These are phyloP conservation scores for Elgaria multicarinata DNA, from an alignment of 2,113 vertebrate genomes.

Conservation along the genomic window DNA sequence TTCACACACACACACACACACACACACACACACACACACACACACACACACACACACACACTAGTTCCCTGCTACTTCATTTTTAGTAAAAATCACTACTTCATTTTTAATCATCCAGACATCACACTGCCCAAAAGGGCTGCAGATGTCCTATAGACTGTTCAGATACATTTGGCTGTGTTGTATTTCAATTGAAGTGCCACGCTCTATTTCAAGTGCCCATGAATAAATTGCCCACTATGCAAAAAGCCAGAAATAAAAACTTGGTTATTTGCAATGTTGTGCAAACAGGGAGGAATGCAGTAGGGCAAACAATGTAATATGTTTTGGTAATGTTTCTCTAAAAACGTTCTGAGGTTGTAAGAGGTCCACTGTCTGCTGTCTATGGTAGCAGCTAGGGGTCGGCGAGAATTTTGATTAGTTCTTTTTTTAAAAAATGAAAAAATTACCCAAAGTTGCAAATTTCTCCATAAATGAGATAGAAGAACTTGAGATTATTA, in stretches of 20 bases:
- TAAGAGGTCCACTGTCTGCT: background rate
- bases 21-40: no score
- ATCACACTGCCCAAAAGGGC: background rate
- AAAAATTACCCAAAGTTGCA: no score
- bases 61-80: no score
- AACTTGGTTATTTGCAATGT: background rate
- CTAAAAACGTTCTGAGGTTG: background rate
- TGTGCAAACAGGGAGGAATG: background rate
- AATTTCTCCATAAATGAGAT: no score
- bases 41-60: no score
- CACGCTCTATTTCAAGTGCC: background rate
- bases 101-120: background rate
- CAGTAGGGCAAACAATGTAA: background rate
- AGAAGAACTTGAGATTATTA: no score
- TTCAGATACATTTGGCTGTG: background rate
- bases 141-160: background rate
- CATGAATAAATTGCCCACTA: background rate
- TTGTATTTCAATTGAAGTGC: background rate
- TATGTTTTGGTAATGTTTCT: background rate
- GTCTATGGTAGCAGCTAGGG: no score
- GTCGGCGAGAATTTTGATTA: no score
- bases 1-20: no score
- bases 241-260: background rate
- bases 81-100: no score
- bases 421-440: no score